Conservation (phyloP, 2,113 vertebrate genomes). For the Toxotes chatareus region DNA sequence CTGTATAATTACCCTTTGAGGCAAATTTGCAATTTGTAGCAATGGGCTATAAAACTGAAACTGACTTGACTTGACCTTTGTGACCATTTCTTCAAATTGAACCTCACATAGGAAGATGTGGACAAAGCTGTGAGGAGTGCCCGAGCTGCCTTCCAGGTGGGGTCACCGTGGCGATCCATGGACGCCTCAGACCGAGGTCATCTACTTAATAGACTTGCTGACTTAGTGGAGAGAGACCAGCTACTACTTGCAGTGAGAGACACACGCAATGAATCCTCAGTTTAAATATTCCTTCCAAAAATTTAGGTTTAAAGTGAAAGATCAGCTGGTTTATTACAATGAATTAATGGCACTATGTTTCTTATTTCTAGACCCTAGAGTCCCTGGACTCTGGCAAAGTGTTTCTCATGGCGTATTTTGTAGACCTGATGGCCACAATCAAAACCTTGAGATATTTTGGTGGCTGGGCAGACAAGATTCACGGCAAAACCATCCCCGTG, state of each 20-base stretch:
- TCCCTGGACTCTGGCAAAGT: constrained; percentile 89
- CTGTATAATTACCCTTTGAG: not conserved
- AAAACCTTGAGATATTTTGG: constrained; percentile 89
- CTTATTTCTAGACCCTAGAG: constrained; percentile 86
- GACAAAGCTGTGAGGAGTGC: constrained; percentile 90
- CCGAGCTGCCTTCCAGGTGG: constrained; percentile 88
- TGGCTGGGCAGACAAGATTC: constrained; percentile 93
- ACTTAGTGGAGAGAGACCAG: constrained; percentile 89
- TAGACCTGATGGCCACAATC: constrained; percentile 87
- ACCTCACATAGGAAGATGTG: constrained; percentile 83
- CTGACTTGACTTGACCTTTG: not conserved
- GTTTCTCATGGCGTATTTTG: constrained; percentile 85
- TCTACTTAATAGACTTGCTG: constrained; percentile 87
- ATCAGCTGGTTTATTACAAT: not conserved
- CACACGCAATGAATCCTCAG: not conserved
- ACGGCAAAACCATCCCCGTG: constrained; percentile 89
- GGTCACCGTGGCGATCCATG: constrained; percentile 90
- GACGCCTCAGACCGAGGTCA: constrained; percentile 89
- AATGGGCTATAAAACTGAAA: not conserved
- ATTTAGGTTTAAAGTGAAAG: not conserved
- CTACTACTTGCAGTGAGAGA: constrained; percentile 88
- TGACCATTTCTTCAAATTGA: not conserved
- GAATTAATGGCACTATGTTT: not conserved
- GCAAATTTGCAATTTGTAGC: not conserved
- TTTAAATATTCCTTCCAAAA: not conserved